These are phyloP conservation scores for Piprites chloris DNA, from an alignment of 2,113 vertebrate species.

Conservation along the genomic window DNA sequence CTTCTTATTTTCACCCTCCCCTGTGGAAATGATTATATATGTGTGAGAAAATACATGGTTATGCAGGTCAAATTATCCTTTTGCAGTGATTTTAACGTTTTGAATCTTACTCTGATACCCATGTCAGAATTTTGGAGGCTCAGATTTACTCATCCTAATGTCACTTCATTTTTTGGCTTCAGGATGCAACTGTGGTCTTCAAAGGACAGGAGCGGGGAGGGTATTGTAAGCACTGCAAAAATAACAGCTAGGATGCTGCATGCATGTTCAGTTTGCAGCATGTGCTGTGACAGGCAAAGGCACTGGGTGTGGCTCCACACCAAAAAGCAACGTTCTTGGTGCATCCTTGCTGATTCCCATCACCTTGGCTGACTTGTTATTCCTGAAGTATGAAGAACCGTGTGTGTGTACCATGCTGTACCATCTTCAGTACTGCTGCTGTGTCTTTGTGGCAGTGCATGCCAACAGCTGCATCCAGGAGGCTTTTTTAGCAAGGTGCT, in stretches of 20 bases:
- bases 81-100: neutral
- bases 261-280: neutral
- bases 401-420: rapidly evolving
- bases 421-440: rapidly evolving
- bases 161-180: slow-evolving; percentile 9
- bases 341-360: neutral
- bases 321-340: rapidly evolving
- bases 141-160: neutral
- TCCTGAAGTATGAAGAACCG: neutral
- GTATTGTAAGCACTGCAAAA: neutral
- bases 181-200: neutral
- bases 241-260: neutral
- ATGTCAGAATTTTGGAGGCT: slow-evolving; percentile 24
- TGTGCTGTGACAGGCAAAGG: neutral
- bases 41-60: neutral
- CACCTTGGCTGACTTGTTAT: neutral
- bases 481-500: neutral
- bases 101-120: slow-evolving; percentile 13
- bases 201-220: neutral
- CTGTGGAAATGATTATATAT: neutral
- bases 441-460: neutral
- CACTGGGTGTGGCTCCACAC: neutral
- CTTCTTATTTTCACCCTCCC: neutral
- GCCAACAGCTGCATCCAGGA: neutral
- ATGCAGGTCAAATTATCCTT: slow-evolving; percentile 36